These are phyloP conservation scores for Gandaritis pyraliata DNA, from an alignment of 2,888 invertebrate species.

Conservation along the genomic window DNA sequence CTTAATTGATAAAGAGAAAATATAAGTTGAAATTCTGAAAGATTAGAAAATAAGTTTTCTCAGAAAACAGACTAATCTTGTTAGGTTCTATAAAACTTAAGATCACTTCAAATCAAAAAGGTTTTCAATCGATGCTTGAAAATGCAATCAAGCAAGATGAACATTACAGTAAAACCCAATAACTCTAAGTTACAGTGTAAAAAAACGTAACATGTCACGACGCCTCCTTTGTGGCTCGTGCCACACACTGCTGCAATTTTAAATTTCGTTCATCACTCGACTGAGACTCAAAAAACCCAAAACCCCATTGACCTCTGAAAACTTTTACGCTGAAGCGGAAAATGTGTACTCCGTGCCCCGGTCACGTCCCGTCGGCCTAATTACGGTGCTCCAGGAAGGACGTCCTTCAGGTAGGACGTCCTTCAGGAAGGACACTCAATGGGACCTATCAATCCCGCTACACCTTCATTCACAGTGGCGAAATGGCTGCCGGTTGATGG, in stretches of 20 bases:
- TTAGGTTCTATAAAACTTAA: neutral
- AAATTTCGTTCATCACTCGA: neutral
- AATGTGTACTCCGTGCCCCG: slow-evolving; percentile 7
- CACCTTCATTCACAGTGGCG: slow-evolving; percentile 22
- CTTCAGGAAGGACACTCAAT: slow-evolving; percentile 19
- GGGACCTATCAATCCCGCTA: slow-evolving; percentile 24
- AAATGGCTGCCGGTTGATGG: slow-evolving; percentile 18
- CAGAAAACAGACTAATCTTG: too few relatives aligned
- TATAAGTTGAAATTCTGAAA: too few relatives aligned
- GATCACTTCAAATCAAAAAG: neutral
- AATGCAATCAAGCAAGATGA: neutral
- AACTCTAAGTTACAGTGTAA: neutral
- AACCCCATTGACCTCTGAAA: slow-evolving; percentile 6
- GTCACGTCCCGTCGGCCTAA: slow-evolving; percentile 29
- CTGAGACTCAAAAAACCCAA: neutral
- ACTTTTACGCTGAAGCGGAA: slow-evolving; percentile 14
- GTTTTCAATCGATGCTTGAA: neutral
- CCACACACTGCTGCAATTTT: neutral
- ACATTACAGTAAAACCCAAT: neutral
- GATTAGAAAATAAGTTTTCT: too few relatives aligned
- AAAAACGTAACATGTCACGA: too few relatives aligned
- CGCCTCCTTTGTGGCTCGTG: too few relatives aligned
- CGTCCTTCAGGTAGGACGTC: slow-evolving; percentile 17
- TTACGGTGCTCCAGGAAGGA: slow-evolving; percentile 27
- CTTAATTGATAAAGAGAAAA: too few relatives aligned